Conservation (phyloP, 2,888 invertebrate genomes). For the Parasteatoda lunata region DNA sequence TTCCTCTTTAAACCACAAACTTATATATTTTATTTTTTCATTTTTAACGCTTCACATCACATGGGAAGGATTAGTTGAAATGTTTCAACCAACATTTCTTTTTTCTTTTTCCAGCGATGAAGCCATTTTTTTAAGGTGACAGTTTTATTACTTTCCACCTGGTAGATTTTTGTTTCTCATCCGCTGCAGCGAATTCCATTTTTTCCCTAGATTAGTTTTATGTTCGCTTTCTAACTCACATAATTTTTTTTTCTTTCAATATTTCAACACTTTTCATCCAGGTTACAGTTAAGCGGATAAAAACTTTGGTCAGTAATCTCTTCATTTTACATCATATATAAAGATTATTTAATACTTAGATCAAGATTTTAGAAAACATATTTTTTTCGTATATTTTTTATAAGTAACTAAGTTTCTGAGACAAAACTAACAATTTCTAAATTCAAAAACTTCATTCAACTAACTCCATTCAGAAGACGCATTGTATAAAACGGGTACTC, state of each 20-base stretch:
- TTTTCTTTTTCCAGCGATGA: neutral
- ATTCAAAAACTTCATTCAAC: too few relatives aligned
- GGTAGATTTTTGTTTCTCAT: neutral
- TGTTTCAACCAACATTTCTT: neutral
- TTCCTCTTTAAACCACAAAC: too few relatives aligned
- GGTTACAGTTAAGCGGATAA: too few relatives aligned
- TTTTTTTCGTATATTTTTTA: too few relatives aligned
- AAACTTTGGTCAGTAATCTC: too few relatives aligned
- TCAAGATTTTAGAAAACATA: too few relatives aligned
- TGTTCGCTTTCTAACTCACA: neutral
- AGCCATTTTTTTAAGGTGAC: neutral
- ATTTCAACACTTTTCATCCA: neutral
- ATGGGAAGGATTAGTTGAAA: neutral
- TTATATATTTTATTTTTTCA: neutral
- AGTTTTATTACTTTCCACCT: constrained; percentile 3
- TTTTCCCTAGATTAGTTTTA: neutral
- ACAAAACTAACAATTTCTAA: too few relatives aligned
- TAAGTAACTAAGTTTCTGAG: too few relatives aligned
- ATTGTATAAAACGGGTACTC: too few relatives aligned
- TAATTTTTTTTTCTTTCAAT: neutral
- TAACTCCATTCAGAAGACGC: too few relatives aligned
- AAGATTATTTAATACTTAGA: too few relatives aligned
- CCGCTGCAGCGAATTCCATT: neutral
- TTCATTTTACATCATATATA: too few relatives aligned
- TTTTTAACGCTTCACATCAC: neutral